Evolutionary conservation across 2,113 vertebrate genomes (phyloP).

Genomic region (Taxidea taxus): DNA sequence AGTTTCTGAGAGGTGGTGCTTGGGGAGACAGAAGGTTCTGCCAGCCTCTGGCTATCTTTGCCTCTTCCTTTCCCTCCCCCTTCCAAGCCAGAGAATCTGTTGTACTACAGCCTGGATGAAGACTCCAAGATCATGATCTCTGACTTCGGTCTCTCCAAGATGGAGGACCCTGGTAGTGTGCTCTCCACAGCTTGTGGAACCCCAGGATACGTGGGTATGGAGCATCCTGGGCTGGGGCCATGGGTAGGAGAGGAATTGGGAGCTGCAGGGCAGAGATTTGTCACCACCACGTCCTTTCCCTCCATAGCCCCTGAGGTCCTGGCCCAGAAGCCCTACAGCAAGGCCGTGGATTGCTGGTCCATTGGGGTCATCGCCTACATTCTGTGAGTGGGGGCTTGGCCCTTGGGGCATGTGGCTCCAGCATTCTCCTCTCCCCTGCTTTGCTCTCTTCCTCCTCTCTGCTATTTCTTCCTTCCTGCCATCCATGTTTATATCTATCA

Average conservation of each 20-base stretch:
- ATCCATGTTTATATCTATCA: not conserved
- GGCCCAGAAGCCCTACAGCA: conserved; percentile 98
- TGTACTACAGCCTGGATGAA: conserved; percentile 97
- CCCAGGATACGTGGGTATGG: conserved; percentile 95
- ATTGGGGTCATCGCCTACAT: conserved; percentile 98
- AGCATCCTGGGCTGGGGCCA: not conserved
- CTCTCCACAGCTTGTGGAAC: conserved; percentile 98
- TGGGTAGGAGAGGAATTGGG: not conserved
- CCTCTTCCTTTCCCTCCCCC: not conserved
- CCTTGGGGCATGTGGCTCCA: not conserved
- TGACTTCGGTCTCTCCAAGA: conserved; percentile 97
- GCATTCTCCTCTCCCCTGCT: not conserved
- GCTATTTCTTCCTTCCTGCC: not conserved
- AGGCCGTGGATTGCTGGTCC: conserved; percentile 99
- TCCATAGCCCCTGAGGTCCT: conserved; percentile 94
- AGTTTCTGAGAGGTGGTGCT: not conserved
- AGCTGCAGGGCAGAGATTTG: not conserved
- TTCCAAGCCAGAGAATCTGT: conserved; percentile 94
- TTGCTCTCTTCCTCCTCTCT: not conserved
- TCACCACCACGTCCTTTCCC: not conserved
- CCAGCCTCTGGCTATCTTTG: not conserved
- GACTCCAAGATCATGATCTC: conserved; percentile 99
- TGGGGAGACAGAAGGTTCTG: not conserved
- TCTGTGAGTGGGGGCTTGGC: conserved; percentile 85
- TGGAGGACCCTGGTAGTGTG: conserved; percentile 92